Base-by-base conservation (phyloP, 2,888 invertebrate genomes). In the Napeogenes inachia region DNA sequence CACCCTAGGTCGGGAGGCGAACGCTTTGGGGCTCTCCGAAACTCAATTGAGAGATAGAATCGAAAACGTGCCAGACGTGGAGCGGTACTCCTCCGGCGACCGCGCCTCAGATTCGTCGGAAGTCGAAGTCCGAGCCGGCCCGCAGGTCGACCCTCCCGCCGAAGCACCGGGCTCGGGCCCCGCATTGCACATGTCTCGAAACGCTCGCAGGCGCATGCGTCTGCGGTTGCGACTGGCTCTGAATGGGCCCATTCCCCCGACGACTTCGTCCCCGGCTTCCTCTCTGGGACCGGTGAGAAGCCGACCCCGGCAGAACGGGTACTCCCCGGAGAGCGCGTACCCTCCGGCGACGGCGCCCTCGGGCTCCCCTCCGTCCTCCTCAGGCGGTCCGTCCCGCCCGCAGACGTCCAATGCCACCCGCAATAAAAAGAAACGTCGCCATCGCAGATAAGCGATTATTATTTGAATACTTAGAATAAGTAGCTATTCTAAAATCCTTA, bases 401-500 rank as follows among this genome's bases (percentile, higher is more conserved):
- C 66, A 13, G 6, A 65, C 76, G n/a, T 70, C 74, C 55, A 75
- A 73, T 59, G 68, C 62, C 38, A 57, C 68, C 8, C 85, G 85
- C 64, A 85, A 80, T 69, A 89, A 82, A 74, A 88, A 82, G 71
- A 85, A 81, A 70, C 85, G 84, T 65, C 85, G 84, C 65, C 84
- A 86, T 46, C 88, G 86, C 70, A 84, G 83, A 84, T 87, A 87
- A 83, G 75, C 69, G 47, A 53, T 56, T 45, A 38, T 47, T 46
- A 45, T 61, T 59, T 58, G 55, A 50, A 56, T 64, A 65, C 66
- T 71, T 65, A 62, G 42, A 38, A 53, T 63, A 63, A 62, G 57
- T 64, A 60, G 66, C 69, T 63, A 59, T 64, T 62, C 63, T 56
- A 67, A 62, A 65, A 68, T 64, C 64, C 55, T 68, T 65, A 60